Percentiles rank a stretch among this genome's conserved stretches.
Evolutionary conservation across 2,888 invertebrate species (phyloP).

Genomic region (Agrilus biguttatus): DNA sequence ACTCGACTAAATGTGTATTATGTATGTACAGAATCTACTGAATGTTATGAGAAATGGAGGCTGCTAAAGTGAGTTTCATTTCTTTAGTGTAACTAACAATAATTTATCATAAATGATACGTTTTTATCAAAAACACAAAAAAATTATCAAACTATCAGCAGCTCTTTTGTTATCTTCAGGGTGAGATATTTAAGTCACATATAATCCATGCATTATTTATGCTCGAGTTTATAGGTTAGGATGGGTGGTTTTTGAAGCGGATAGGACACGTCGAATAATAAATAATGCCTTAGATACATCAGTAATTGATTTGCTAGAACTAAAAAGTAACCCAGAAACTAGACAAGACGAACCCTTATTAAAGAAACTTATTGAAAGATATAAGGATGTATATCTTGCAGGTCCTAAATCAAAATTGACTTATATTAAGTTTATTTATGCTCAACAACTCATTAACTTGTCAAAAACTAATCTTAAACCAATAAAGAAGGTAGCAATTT

Average conservation of each 20-base stretch:
- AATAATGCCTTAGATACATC: conserved; percentile 25
- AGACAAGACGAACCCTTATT: conserved; percentile 6
- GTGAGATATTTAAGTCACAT: conserved; percentile 1
- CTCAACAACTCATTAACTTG: conserved; percentile 49
- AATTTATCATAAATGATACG: conserved; percentile 1
- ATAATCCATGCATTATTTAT: neutral
- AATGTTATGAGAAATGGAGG: no score
- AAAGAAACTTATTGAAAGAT: conserved; percentile 3
- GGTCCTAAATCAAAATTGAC: conserved; percentile 13
- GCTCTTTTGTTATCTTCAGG: conserved; percentile 3
- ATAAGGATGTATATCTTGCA: conserved; percentile 3
- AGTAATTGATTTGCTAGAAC: conserved; percentile 21
- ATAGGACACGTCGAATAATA: conserved; percentile 20
- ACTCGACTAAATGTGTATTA: no score
- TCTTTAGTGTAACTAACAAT: neutral
- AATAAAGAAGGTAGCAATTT: conserved; percentile 48
- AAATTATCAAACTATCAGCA: conserved; percentile 6
- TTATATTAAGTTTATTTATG: conserved; percentile 27
- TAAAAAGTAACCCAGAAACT: conserved; percentile 8
- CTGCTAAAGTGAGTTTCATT: no score
- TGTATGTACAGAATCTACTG: no score
- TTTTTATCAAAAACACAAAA: conserved; percentile 8
- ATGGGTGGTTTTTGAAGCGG: conserved; percentile 24
- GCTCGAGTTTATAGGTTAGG: conserved; percentile 4
- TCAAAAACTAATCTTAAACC: conserved; percentile 48